Conservation (phyloP, 2,797 vertebrate species). For the Clarias laeviceps region DNA sequence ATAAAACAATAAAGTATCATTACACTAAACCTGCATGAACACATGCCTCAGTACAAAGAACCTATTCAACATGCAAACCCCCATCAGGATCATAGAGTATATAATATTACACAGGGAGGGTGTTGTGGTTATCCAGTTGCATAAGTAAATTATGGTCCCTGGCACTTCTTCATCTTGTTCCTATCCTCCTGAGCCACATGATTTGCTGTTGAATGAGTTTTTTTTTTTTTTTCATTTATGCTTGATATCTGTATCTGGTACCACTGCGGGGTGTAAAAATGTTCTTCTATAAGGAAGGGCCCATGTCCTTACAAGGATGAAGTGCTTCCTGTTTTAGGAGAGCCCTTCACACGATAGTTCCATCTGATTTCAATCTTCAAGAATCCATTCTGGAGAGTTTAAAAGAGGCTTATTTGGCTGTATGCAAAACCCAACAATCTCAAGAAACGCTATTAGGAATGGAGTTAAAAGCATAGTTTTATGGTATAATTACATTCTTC, state of each 20-base stretch:
- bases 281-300: background rate
- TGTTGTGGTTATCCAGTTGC: slow-evolving; percentile 20
- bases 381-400: background rate
- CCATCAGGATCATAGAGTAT: background rate
- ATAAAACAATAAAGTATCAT: slow-evolving; percentile 10
- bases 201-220: slow-evolving; percentile 3
- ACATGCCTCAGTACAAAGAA: slow-evolving; percentile 27
- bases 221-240: background rate
- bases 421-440: background rate
- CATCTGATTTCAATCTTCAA: slow-evolving; percentile 6
- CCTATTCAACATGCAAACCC: background rate
- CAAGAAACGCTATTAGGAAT: slow-evolving; percentile 5
- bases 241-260: slow-evolving; percentile 11
- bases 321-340: background rate
- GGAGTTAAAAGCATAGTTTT: slow-evolving; percentile 11
- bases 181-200: background rate
- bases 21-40: slow-evolving; percentile 11
- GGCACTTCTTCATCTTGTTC: background rate
- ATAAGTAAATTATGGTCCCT: slow-evolving; percentile 20
- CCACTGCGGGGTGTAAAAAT: background rate
- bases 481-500: slow-evolving; percentile 16
- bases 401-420: background rate
- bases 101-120: slow-evolving; percentile 16
- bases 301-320: background rate
- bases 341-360: background rate